A percentile compares a stretch with the other conserved stretches of the same genome.
Evolutionary conservation across 2,113 vertebrate species (phyloP).

Genomic region (Grallaria varia): DNA sequence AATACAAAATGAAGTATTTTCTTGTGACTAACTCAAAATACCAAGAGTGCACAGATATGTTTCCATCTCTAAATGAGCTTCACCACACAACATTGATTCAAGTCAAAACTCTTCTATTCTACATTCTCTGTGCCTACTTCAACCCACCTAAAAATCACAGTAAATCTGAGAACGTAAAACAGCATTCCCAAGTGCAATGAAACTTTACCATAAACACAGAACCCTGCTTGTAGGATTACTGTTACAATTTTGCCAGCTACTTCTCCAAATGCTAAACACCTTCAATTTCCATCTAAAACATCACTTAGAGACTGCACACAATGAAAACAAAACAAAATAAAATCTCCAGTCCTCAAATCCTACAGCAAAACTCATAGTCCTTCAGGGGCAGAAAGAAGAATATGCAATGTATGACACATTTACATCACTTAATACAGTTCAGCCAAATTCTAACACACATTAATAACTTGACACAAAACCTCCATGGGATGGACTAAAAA

Average conservation of each 20-base stretch:
- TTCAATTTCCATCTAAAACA: background rate
- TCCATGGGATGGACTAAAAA: background rate
- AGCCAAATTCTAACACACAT: background rate
- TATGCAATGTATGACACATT: background rate
- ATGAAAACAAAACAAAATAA: background rate
- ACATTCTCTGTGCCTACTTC: background rate
- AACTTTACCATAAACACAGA: background rate
- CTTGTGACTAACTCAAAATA: background rate
- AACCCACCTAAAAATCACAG: background rate
- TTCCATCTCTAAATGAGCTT: background rate
- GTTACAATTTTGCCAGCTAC: background rate
- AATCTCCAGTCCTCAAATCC: background rate
- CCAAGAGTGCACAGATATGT: background rate
- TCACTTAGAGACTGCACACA: background rate
- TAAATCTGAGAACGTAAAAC: background rate
- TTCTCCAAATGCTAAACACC: background rate
- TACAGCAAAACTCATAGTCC: background rate
- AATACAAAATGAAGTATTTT: background rate
- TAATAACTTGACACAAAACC: background rate
- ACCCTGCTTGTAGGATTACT: background rate
- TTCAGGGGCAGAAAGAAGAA: background rate
- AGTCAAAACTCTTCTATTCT: background rate
- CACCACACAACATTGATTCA: accelerated
- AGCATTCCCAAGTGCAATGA: background rate
- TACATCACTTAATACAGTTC: background rate